phyloP scores from a whole-genome alignment of 2,888 invertebrate species.

The Rapana venosa region DNA sequence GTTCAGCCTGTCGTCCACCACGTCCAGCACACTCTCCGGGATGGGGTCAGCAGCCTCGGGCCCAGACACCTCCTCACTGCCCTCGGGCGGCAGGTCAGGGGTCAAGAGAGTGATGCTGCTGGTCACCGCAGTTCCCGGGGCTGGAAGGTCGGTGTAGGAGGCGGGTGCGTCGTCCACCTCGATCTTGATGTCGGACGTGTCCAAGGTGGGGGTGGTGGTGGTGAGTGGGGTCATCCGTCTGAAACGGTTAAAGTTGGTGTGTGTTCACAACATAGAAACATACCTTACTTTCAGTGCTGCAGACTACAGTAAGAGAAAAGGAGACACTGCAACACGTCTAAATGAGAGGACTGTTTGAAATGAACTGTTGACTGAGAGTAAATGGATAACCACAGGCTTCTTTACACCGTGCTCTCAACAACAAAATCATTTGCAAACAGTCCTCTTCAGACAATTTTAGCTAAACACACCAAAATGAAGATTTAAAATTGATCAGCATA shows the following conservation, averaged over 20 bases:
- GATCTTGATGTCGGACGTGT: neutral
- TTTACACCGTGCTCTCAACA: no score
- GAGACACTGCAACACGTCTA: no score
- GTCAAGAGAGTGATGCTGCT: neutral
- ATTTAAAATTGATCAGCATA: no score
- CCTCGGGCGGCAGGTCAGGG: neutral
- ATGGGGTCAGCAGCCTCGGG: neutral
- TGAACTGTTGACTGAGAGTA: no score
- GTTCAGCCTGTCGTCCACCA: neutral
- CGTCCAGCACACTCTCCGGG: neutral
- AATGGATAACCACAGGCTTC: no score
- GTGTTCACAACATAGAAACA: no score
- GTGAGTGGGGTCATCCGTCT: slow-evolving; percentile 20
- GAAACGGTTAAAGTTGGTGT: neutral
- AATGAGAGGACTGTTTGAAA: neutral
- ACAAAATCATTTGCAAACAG: no score
- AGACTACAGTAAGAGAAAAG: no score
- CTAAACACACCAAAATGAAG: no score
- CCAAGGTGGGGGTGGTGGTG: neutral
- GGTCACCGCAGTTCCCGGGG: neutral
- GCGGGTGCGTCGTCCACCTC: neutral
- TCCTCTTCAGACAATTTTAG: no score
- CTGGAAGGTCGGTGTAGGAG: neutral
- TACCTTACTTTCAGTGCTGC: no score
- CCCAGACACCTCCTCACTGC: neutral